Conservation (phyloP, 1,140 invertebrate species). For the Lerema accius region DNA sequence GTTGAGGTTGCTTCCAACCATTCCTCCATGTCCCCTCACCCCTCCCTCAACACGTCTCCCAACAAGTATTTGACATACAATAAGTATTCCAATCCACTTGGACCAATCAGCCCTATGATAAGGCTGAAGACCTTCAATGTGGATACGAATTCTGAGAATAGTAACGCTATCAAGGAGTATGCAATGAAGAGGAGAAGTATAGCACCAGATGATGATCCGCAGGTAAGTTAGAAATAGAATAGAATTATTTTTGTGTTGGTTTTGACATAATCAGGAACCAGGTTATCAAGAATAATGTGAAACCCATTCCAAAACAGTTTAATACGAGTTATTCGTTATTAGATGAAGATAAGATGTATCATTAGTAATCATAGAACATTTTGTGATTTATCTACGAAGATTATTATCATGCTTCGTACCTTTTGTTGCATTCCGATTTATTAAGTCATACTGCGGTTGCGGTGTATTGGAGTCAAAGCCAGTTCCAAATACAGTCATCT, state of each 20-base stretch:
- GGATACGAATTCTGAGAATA: constrained; percentile 70
- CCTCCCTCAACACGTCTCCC: constrained; percentile 43
- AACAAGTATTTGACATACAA: constrained; percentile 77
- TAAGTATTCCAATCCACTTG: constrained; percentile 68
- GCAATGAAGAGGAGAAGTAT: constrained; percentile 69
- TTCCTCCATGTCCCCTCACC: constrained; percentile 53
- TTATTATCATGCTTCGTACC: not conserved
- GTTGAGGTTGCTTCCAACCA: constrained; percentile 64
- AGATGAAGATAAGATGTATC: not conserved
- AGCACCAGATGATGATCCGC: constrained; percentile 69
- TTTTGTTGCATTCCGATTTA: constrained; percentile 8
- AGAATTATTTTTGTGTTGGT: no score
- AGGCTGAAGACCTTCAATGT: constrained; percentile 75
- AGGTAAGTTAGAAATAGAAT: no score
- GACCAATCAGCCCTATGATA: constrained; percentile 65
- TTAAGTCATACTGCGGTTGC: constrained; percentile 17
- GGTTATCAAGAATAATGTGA: no score
- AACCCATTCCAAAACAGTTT: not conserved
- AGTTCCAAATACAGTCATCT: constrained; percentile 15
- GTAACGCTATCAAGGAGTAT: constrained; percentile 60
- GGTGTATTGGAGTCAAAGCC: constrained; percentile 1
- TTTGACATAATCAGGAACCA: no score
- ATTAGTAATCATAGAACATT: not conserved
- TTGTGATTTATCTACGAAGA: not conserved
- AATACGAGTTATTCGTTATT: no score